Percentiles rank a stretch among this genome's conserved stretches.
Evolutionary conservation across 2,113 vertebrate species (phyloP).

Genomic region (Perccottus glenii): DNA sequence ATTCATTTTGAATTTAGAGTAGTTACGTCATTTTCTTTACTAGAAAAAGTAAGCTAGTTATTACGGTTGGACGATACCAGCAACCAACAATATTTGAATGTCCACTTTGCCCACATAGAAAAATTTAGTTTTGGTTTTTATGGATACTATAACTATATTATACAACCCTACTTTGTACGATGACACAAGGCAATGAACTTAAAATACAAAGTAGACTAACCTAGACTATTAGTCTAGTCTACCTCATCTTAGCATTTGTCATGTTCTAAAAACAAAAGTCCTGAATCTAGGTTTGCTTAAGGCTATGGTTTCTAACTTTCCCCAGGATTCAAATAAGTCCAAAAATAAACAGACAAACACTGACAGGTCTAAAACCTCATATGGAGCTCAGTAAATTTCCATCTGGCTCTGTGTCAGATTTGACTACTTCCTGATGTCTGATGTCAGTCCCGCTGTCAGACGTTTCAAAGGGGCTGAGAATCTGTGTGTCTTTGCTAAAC

Average conservation of each 20-base stretch:
- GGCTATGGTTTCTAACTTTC: background rate
- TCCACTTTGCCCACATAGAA: too few species aligned
- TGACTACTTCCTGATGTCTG: slow-evolving; percentile 11
- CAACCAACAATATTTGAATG: too few species aligned
- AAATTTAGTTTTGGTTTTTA: too few species aligned
- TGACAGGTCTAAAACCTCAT: background rate
- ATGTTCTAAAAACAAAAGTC: background rate
- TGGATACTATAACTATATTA: too few species aligned
- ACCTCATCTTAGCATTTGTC: background rate
- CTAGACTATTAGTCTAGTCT: background rate
- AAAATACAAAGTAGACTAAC: too few species aligned
- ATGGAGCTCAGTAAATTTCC: slow-evolving; percentile 11
- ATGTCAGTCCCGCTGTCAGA: slow-evolving; percentile 28
- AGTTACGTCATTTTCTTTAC: too few species aligned
- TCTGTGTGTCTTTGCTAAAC: slow-evolving; percentile 18
- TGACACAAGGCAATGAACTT: too few species aligned
- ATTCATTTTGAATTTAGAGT: too few species aligned
- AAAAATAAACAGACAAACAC: slow-evolving; percentile 2
- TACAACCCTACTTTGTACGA: too few species aligned
- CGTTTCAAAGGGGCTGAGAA: slow-evolving; percentile 28
- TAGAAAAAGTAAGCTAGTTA: too few species aligned
- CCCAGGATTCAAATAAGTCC: background rate
- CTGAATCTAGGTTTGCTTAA: background rate
- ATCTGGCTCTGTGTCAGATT: slow-evolving; percentile 6
- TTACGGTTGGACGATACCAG: too few species aligned